A percentile compares a stretch with the other conserved stretches of the same genome.
These are phyloP conservation scores for Thymelicus sylvestris DNA, from an alignment of 2,888 invertebrate species.

Conservation along the genomic window DNA sequence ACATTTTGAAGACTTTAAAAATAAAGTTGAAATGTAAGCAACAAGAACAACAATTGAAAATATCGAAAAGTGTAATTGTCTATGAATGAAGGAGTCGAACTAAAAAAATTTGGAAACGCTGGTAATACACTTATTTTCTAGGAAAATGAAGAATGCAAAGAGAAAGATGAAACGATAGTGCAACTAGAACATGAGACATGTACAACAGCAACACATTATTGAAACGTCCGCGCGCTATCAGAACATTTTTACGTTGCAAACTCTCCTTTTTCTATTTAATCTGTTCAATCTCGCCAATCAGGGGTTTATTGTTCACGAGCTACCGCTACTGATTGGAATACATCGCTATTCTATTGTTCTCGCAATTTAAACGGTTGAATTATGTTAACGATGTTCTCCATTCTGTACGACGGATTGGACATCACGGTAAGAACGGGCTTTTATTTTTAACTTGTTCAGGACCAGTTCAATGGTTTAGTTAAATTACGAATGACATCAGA, in stretches of 20 bases:
- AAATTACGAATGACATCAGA: background rate
- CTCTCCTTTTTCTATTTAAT: constrained; percentile 36
- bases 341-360: constrained; percentile 38
- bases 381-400: constrained; percentile 32
- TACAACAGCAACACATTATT: constrained; percentile 16
- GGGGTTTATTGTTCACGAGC: constrained; percentile 37
- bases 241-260: constrained; percentile 34
- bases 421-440: constrained; percentile 12
- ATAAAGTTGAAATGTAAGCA: too few relatives aligned
- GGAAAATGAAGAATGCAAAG: background rate
- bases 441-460: constrained; percentile 14
- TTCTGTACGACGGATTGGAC: constrained; percentile 28
- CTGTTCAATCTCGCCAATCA: constrained; percentile 38
- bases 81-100: background rate
- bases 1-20: too few relatives aligned
- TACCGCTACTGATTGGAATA: constrained; percentile 38
- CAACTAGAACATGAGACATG: constrained; percentile 6
- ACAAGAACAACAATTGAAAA: too few relatives aligned
- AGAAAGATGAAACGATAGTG: constrained; percentile 6
- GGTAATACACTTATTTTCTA: background rate
- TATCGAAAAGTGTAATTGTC: background rate
- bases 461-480: background rate
- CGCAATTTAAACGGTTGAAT: constrained; percentile 36
- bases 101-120: background rate
- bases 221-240: constrained; percentile 12